phyloP scores from a whole-genome alignment of 2,113 vertebrate species.

The Formicarius rufipectus region DNA sequence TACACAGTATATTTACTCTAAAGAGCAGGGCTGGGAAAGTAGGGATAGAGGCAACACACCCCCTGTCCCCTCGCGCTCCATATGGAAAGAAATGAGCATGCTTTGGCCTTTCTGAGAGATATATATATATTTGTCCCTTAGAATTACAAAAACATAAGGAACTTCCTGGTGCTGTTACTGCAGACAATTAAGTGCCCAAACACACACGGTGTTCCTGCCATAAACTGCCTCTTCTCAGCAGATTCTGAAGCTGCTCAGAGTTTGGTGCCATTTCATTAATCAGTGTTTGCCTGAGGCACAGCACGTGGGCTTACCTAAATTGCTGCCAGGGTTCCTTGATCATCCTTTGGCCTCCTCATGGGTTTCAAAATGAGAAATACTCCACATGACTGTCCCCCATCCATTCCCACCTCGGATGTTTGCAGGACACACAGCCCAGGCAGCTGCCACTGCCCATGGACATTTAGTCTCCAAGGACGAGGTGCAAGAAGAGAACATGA shows the following conservation, averaged over 20 bases:
- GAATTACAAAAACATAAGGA: not conserved
- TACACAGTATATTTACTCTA: not conserved
- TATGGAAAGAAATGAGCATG: not conserved
- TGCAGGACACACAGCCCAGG: not conserved
- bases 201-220: not conserved
- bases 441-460: not conserved
- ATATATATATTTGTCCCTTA: not conserved
- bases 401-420: not conserved
- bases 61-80: not conserved
- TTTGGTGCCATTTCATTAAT: conserved; percentile 6
- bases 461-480: not conserved
- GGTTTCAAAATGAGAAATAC: not conserved
- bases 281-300: conserved; percentile 37
- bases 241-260: not conserved
- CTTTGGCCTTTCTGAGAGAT: not conserved
- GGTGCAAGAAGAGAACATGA: not conserved
- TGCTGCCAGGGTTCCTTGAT: conserved; percentile 29
- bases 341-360: not conserved
- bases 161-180: not conserved
- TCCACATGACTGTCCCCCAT: not conserved
- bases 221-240: conserved; percentile 29
- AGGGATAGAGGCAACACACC: not conserved
- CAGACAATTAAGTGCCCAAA: conserved; percentile 12
- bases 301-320: not conserved
- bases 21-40: not conserved